Conservation (phyloP, 2,113 vertebrate species). For the Megaleporinus macrocephalus region DNA sequence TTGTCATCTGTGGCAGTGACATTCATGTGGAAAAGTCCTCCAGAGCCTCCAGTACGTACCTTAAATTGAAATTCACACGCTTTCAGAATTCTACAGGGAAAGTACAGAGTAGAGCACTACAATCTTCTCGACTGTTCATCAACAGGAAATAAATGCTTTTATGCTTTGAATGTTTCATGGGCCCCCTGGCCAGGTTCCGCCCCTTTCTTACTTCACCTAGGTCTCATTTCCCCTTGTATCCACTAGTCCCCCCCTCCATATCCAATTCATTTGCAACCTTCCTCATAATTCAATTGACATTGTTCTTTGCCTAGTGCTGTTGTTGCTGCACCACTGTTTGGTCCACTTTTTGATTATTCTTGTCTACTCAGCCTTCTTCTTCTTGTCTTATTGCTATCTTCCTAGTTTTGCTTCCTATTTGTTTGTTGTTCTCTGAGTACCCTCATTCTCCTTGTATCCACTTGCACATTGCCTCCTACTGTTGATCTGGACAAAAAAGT, state of each 20-base stretch:
- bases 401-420: too few species aligned
- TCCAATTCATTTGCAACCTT: background rate
- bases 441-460: too few species aligned
- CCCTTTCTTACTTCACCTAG: background rate
- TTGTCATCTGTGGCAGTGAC: conserved; percentile 24
- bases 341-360: too few species aligned
- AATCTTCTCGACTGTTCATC: background rate
- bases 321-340: too few species aligned
- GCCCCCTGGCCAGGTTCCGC: background rate
- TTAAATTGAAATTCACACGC: background rate
- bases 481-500: background rate
- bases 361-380: too few species aligned
- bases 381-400: too few species aligned
- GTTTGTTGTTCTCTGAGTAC: too few species aligned
- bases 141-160: background rate
- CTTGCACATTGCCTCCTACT: background rate
- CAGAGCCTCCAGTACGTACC: background rate
- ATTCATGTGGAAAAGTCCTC: conserved; percentile 9
- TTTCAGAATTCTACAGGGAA: background rate
- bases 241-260: background rate
- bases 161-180: background rate
- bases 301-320: too few species aligned
- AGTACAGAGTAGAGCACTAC: background rate
- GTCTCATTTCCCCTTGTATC: background rate
- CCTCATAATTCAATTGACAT: background rate